Evolutionary conservation across 2,113 vertebrate genomes (phyloP).

Genomic region (Gymnobelideus leadbeateri): DNA sequence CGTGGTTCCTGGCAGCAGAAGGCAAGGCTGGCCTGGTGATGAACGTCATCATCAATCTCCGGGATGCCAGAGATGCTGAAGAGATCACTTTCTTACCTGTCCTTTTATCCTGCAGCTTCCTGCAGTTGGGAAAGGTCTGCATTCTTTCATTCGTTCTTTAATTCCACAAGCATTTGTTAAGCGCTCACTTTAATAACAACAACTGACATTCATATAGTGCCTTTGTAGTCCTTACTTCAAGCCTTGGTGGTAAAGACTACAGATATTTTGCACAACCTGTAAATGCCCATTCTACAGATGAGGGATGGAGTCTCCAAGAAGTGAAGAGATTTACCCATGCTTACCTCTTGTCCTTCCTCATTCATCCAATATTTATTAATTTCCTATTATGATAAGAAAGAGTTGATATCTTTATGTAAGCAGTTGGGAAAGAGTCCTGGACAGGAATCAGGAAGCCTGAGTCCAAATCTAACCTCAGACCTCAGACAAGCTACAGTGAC

Average conservation of each 20-base stretch:
- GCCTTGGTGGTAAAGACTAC: not conserved
- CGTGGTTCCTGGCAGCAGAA: not conserved
- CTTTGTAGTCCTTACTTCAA: not conserved
- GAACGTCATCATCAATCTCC: not conserved
- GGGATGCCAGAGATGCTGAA: not conserved
- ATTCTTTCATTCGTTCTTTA: not conserved
- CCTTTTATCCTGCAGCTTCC: not conserved
- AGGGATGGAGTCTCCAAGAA: not conserved
- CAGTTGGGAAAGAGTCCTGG: not conserved
- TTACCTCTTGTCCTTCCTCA: not conserved
- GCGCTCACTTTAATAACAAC: not conserved
- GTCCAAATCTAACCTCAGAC: not conserved
- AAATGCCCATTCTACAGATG: not conserved
- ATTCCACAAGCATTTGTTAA: not conserved
- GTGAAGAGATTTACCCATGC: not conserved
- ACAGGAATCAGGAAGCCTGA: not conserved
- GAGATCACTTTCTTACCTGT: not conserved
- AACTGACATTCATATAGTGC: not conserved
- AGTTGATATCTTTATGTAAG: not conserved
- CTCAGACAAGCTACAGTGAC: not conserved
- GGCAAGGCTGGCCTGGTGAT: not conserved
- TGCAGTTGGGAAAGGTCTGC: not conserved
- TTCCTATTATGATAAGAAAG: not conserved
- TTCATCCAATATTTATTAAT: not conserved
- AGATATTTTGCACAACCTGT: not conserved